Evolutionary conservation across 2,797 vertebrate species (phyloP).

Genomic region (Poeciliopsis presidionis): DNA sequence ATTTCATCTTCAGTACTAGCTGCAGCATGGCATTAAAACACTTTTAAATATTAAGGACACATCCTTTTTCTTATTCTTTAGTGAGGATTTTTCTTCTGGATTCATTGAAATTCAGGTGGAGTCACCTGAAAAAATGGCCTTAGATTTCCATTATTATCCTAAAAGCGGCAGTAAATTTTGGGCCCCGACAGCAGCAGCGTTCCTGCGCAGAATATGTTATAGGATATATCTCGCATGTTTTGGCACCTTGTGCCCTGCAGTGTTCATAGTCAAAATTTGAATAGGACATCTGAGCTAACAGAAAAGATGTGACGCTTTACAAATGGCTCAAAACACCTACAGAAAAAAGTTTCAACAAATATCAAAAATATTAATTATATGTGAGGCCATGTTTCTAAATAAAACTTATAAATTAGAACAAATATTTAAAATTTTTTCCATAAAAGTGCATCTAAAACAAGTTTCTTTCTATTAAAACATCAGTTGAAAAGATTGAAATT

Average conservation of each 20-base stretch:
- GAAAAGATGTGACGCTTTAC: neutral
- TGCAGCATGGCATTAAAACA: neutral
- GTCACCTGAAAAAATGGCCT: conserved; percentile 20
- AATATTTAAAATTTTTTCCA: neutral
- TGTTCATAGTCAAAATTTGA: conserved; percentile 2
- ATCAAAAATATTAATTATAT: neutral
- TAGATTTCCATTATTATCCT: conserved; percentile 2
- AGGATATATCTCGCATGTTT: neutral
- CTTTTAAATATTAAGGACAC: conserved; percentile 1
- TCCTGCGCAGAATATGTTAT: conserved; percentile 11
- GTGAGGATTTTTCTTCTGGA: neutral
- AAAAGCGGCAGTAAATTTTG: neutral
- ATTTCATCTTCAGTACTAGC: neutral
- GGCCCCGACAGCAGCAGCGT: neutral
- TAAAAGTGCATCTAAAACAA: neutral
- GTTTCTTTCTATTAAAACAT: neutral
- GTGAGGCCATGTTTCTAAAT: neutral
- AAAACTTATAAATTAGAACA: neutral
- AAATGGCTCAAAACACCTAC: neutral
- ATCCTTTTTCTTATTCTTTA: neutral
- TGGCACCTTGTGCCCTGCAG: conserved; percentile 1
- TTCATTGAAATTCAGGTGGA: conserved; percentile 8
- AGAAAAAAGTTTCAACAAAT: neutral
- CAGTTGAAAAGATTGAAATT: neutral
- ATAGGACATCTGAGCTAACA: neutral